Evolutionary conservation across 2,888 invertebrate genomes (phyloP), one percentile per base, ranked within the genome.

Genomic region (Epistrophella euchroma): DNA sequence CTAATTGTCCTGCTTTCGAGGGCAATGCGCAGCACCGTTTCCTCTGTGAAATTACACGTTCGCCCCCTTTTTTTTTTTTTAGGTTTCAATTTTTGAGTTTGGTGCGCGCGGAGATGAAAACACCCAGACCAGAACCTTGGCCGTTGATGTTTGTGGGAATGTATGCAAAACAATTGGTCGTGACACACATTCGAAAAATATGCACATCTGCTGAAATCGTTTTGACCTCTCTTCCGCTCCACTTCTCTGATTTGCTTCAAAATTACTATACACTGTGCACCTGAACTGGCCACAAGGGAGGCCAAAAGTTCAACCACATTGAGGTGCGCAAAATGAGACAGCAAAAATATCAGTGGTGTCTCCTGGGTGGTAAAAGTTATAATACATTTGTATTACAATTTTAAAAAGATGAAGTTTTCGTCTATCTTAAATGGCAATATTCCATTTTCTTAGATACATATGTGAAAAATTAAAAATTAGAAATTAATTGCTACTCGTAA

Each of bases 21-120:
- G 85, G 86, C 74, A 78, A 47, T 70, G 40, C 73, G 55, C 76
- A 76, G 77, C 82, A 82, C 86, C 77, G 86, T 86, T 60, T 60
- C 60, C 60, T 86, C 86, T 86, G 86, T 82, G 72, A 86, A 86
- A 86, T 78, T 86, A 82, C 86, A 82, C 71, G 74, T 77, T 86
- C 55, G 77, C 55, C 85, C 75, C 73, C 43, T 73, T 73, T 58
- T 22, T 19, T 58, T 13, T 50, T 22, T 15, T 13, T 22, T 32
- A 0, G 0, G n/a, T 32, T 62, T 43, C 17, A 25, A 3, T 17
- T 66, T 70, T 45, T 40, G 43, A 56, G 28, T 66, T 66, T 52
- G 5, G 64, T 25, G 22, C n/a, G 22, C 15, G 22, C 9, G 22
- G 19, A 35, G 55, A 50, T 50, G 56, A 40, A 28, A 22, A 37